phyloP scores from a whole-genome alignment of 2,797 vertebrate genomes.

The Darevskia nairensis region DNA sequence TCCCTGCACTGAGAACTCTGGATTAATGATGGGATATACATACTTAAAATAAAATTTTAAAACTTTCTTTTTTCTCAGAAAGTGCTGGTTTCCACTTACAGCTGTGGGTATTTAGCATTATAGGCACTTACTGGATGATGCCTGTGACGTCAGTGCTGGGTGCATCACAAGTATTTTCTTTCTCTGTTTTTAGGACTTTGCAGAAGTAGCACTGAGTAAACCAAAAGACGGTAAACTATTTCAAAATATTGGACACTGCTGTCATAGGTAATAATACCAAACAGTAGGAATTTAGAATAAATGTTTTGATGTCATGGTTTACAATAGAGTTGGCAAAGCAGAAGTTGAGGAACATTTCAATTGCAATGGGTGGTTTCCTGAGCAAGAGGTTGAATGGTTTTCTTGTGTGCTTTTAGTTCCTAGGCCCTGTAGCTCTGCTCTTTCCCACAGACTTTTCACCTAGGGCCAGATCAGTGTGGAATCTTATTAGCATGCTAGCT shows the following conservation, averaged over 20 bases:
- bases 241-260: slow-evolving; percentile 77
- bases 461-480: too few relatives aligned
- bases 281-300: background rate
- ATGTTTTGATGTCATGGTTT: background rate
- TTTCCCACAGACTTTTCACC: too few relatives aligned
- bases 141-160: background rate
- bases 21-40: too few relatives aligned
- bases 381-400: too few relatives aligned
- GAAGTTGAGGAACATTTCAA: background rate
- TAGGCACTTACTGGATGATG: background rate
- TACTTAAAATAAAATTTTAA: too few relatives aligned
- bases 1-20: too few relatives aligned
- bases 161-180: background rate
- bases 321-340: background rate
- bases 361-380: too few relatives aligned
- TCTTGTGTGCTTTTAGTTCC: too few relatives aligned
- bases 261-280: slow-evolving; percentile 74
- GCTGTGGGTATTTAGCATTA: background rate
- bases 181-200: slow-evolving; percentile 81
- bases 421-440: too few relatives aligned
- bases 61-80: too few relatives aligned
- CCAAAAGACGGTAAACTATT: slow-evolving; percentile 68
- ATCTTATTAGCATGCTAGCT: too few relatives aligned
- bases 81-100: background rate
- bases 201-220: slow-evolving; percentile 66